phyloP scores from a whole-genome alignment of 2,113 vertebrate species.

The Naja naja region DNA sequence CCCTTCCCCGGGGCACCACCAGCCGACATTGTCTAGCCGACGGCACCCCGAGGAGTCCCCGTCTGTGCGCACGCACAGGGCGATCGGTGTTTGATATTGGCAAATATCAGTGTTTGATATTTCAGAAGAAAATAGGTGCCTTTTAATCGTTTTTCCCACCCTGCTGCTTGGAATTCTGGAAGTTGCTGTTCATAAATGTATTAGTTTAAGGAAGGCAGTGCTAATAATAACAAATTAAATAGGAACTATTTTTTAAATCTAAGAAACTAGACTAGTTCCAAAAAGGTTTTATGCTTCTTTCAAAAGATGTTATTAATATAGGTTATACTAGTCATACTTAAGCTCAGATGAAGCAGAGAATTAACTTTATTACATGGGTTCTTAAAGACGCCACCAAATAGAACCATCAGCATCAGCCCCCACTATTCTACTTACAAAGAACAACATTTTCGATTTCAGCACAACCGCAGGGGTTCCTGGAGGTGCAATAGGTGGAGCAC shows the following conservation, averaged over 20 bases:
- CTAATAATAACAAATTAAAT: not conserved
- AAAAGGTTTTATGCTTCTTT: not conserved
- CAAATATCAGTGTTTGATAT: too few species aligned
- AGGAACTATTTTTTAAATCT: not conserved
- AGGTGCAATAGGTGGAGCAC: slow-evolving; percentile 94
- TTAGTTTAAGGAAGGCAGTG: not conserved
- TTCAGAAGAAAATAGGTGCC: not conserved
- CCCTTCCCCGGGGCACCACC: too few species aligned
- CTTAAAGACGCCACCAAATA: not conserved
- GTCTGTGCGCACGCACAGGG: too few species aligned
- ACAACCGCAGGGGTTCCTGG: slow-evolving; percentile 97
- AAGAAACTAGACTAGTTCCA: not conserved
- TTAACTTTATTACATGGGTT: not conserved
- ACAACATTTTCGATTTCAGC: slow-evolving; percentile 99
- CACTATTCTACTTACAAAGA: slow-evolving; percentile 86
- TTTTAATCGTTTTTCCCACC: not conserved
- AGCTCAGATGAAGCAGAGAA: not conserved
- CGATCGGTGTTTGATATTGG: too few species aligned
- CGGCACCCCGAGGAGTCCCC: too few species aligned
- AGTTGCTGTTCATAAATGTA: not conserved
- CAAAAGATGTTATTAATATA: not conserved
- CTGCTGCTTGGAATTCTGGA: not conserved
- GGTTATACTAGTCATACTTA: not conserved
- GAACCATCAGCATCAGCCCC: not conserved
- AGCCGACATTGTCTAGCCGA: too few species aligned